A percentile compares a stretch with the other conserved stretches of the same genome.
Conservation (phyloP, 2,113 vertebrate genomes). For the Atlantisia rogersi region DNA sequence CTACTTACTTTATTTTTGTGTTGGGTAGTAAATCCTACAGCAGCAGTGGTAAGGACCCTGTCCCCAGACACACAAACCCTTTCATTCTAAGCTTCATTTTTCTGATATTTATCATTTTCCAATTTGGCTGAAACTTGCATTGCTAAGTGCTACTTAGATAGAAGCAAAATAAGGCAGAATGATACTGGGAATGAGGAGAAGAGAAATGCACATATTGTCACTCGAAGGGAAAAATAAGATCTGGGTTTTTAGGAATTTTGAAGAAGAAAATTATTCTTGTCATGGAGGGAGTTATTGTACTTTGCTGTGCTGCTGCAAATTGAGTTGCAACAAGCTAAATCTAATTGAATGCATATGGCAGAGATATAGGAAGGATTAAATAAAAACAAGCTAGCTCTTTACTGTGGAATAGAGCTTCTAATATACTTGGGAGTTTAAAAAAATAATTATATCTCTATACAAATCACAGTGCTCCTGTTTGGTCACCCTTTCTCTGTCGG, state of each 20-base stretch:
- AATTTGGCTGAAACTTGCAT: neutral
- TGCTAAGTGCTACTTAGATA: neutral
- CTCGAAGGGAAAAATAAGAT: neutral
- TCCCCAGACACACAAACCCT: neutral
- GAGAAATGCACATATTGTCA: neutral
- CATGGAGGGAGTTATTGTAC: neutral
- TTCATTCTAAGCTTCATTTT: neutral
- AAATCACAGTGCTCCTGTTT: neutral
- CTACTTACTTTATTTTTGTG: neutral
- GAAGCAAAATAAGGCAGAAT: neutral
- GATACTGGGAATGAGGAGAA: neutral
- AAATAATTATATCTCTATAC: neutral
- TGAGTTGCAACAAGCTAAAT: neutral
- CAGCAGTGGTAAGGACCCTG: neutral
- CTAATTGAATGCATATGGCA: neutral
- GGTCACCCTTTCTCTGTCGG: neutral
- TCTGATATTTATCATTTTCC: neutral
- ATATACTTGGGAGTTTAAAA: neutral
- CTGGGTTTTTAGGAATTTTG: neutral
- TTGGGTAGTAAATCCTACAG: neutral
- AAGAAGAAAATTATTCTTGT: neutral
- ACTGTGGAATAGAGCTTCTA: neutral
- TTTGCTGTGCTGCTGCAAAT: neutral
- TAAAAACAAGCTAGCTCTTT: neutral
- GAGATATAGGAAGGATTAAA: neutral